A percentile compares a stretch with the other conserved stretches of the same genome.
These are phyloP conservation scores for Lycaon pictus DNA, from an alignment of 2,113 vertebrate genomes.

Conservation along the genomic window DNA sequence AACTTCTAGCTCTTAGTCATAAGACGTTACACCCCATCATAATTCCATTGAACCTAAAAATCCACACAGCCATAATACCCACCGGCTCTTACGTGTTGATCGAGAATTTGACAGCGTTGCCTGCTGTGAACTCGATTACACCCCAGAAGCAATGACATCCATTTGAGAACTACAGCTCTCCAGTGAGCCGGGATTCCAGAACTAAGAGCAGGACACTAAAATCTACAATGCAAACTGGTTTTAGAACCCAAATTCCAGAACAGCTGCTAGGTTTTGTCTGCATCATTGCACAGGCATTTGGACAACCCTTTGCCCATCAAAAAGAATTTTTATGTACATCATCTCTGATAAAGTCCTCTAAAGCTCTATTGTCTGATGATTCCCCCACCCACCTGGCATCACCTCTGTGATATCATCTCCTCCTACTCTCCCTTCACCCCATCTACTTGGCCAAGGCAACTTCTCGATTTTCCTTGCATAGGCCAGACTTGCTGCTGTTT, in stretches of 20 bases:
- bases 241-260: not conserved
- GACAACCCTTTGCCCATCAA: not conserved
- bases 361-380: not conserved
- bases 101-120: not conserved
- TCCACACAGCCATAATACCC: not conserved
- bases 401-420: not conserved
- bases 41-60: not conserved
- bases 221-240: not conserved
- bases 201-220: not conserved
- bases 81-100: not conserved
- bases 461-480: not conserved
- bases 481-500: not conserved
- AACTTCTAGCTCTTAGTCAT: not conserved
- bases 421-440: not conserved
- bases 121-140: not conserved
- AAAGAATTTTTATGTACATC: fast-evolving
- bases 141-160: not conserved
- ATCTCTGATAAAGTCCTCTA: not conserved
- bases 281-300: not conserved
- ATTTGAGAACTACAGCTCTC: not conserved
- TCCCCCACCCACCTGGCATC: fast-evolving
- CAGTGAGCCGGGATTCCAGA: not conserved
- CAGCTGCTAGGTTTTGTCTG: not conserved
- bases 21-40: not conserved
- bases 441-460: not conserved